phyloP scores from a whole-genome alignment of 2,888 invertebrate genomes.

The Mesorhabditis spiculigera region DNA sequence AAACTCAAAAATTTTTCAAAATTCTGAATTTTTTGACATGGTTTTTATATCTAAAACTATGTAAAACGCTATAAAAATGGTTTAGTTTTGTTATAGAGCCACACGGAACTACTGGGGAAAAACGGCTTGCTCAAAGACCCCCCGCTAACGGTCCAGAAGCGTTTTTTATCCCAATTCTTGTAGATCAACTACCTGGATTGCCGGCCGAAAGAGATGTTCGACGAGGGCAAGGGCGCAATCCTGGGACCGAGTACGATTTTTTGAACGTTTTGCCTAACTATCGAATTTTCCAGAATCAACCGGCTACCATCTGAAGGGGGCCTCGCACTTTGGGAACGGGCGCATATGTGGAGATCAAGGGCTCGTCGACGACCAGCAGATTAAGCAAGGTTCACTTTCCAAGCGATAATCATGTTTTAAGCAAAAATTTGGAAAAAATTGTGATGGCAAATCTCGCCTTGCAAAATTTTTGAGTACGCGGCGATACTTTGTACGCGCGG shows the following conservation, averaged over 20 bases:
- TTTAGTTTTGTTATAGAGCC: too few species aligned
- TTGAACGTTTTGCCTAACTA: background rate
- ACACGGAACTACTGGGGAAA: too few species aligned
- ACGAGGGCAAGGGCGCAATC: background rate
- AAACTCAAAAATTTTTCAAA: too few species aligned
- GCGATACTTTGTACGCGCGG: too few species aligned
- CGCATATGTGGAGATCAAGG: background rate
- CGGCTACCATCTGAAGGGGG: background rate
- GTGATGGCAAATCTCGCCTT: too few species aligned
- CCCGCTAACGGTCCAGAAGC: too few species aligned
- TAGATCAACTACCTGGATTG: background rate
- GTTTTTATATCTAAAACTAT: too few species aligned
- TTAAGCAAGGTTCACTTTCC: background rate
- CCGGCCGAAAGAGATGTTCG: constrained; percentile 3
- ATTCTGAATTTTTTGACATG: too few species aligned
- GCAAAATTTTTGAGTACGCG: too few species aligned
- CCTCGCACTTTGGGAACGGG: background rate
- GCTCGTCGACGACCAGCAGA: background rate
- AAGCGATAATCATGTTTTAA: background rate
- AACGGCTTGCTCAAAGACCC: too few species aligned
- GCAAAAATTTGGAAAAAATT: background rate
- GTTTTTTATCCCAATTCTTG: background rate
- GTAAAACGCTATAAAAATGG: too few species aligned
- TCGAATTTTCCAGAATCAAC: background rate
- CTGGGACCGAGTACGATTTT: background rate